These are phyloP conservation scores for Druceiella hillmani DNA, from an alignment of 2,888 invertebrate species.

Conservation along the genomic window DNA sequence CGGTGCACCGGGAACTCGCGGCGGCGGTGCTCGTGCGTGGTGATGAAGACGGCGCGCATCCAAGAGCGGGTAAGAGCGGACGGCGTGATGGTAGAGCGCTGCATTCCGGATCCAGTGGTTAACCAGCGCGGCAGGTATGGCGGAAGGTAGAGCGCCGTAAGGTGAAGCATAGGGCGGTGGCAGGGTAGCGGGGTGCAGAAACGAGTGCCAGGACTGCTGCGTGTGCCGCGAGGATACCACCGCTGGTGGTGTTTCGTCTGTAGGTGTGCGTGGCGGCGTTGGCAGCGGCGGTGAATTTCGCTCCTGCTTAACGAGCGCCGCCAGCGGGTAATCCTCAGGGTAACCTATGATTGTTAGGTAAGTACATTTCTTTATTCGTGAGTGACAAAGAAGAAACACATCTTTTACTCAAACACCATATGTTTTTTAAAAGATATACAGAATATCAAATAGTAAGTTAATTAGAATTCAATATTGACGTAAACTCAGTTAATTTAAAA, in stretches of 20 bases:
- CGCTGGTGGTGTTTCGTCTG: conserved; percentile 53
- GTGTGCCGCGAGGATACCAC: conserved; percentile 43
- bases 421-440: no score
- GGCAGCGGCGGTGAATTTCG: conserved; percentile 57
- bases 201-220: conserved; percentile 36
- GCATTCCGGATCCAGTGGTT: conserved; percentile 73
- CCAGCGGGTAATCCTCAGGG: conserved; percentile 53
- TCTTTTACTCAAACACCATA: no score
- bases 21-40: conserved; percentile 48
- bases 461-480: no score
- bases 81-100: conserved; percentile 58
- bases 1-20: conserved; percentile 51
- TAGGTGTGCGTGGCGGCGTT: conserved; percentile 71
- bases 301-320: conserved; percentile 55
- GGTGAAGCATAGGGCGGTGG: conserved; percentile 42
- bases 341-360: conserved; percentile 39
- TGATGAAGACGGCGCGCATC: conserved; percentile 43
- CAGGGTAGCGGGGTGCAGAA: conserved; percentile 38
- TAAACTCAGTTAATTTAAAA: no score
- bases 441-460: no score
- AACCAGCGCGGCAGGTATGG: conserved; percentile 55
- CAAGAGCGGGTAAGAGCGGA: conserved; percentile 42
- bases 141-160: conserved; percentile 35
- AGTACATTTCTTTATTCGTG: no score
- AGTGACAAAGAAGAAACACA: no score